phyloP scores from a whole-genome alignment of 2,797 vertebrate species.

The Steatocranus sp. region DNA sequence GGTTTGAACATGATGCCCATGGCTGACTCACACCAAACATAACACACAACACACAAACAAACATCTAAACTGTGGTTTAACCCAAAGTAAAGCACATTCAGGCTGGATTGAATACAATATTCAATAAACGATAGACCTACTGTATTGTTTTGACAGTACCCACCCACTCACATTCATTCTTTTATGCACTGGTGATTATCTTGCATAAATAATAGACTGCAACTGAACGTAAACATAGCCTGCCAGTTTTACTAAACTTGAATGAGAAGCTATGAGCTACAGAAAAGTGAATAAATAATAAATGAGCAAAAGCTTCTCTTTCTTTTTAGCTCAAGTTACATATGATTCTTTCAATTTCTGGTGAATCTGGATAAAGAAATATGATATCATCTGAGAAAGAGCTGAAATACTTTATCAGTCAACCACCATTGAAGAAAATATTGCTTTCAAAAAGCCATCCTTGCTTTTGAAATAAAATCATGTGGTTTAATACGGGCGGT shows the following conservation, averaged over 20 bases:
- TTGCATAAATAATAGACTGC: conserved; percentile 31
- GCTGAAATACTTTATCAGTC: neutral
- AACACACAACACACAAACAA: neutral
- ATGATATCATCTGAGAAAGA: neutral
- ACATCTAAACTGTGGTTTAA: neutral
- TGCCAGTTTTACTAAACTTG: conserved; percentile 32
- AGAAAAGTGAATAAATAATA: conserved; percentile 29
- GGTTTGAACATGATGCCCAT: neutral
- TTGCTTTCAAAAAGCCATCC: neutral
- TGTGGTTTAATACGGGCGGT: neutral
- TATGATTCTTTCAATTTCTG: neutral
- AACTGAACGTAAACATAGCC: conserved; percentile 15
- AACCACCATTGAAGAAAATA: neutral
- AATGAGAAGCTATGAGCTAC: neutral
- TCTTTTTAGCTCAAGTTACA: neutral
- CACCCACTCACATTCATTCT: neutral
- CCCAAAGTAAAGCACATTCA: neutral
- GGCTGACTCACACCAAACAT: neutral
- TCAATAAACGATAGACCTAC: neutral
- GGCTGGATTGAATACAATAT: neutral
- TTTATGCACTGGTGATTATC: neutral
- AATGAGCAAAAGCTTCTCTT: conserved; percentile 19
- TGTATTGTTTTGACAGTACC: neutral
- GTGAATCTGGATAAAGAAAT: neutral
- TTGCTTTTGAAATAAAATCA: neutral